Evolutionary conservation across 2,888 invertebrate genomes (phyloP).

Genomic region (Dioctria rufipes): DNA sequence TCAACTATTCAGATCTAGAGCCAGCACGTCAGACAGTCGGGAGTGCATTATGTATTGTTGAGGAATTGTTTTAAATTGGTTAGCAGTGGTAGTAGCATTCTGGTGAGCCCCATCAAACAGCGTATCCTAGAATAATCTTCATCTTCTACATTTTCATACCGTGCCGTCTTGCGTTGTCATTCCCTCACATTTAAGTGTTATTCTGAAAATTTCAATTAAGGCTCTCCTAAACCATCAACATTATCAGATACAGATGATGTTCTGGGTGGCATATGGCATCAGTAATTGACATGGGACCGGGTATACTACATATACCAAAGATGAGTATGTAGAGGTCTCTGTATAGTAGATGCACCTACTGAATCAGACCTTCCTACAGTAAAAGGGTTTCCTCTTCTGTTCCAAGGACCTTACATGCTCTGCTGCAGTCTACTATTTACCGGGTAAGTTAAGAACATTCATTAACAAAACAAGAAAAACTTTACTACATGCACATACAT

Average conservation of each 20-base stretch:
- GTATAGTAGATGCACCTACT: neutral
- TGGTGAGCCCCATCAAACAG: too few relatives aligned
- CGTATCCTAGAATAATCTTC: neutral
- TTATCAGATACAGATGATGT: neutral
- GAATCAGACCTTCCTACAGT: neutral
- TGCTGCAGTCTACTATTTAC: neutral
- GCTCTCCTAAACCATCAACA: slow-evolving; percentile 25
- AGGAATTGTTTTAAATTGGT: neutral
- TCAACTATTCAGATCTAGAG: neutral
- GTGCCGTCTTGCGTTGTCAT: slow-evolving; percentile 16
- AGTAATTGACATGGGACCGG: neutral
- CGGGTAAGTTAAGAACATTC: slow-evolving; percentile 14
- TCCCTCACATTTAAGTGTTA: slow-evolving; percentile 29
- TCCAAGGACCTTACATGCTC: neutral
- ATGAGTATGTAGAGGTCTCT: neutral
- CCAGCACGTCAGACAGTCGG: neutral
- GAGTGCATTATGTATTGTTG: neutral
- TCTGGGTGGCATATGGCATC: neutral
- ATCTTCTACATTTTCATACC: neutral
- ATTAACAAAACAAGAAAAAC: slow-evolving; percentile 27
- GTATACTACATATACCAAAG: neutral
- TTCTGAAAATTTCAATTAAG: slow-evolving; percentile 34
- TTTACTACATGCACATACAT: neutral
- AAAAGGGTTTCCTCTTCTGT: neutral
- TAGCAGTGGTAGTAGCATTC: too few relatives aligned